phyloP scores from a whole-genome alignment of 2,888 invertebrate genomes.

The Ichneumoninae sp. region DNA sequence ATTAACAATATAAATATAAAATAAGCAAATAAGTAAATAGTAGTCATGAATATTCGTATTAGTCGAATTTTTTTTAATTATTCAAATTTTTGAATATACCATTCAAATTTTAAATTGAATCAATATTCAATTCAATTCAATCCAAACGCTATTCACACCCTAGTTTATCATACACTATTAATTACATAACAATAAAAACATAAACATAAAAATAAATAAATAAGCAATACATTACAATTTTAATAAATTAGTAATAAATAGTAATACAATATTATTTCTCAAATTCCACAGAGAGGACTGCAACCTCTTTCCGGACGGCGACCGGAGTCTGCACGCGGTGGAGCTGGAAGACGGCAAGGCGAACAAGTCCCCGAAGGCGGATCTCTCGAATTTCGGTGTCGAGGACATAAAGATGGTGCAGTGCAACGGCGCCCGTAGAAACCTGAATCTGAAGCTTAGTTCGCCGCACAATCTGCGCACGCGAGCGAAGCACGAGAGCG shows the following conservation, averaged over 20 bases:
- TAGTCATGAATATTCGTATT: too few species aligned
- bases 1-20: neutral
- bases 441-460: constrained; percentile 78
- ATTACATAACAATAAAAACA: too few species aligned
- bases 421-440: constrained; percentile 81
- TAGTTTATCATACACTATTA: too few species aligned
- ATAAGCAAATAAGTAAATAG: too few species aligned
- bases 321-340: constrained; percentile 76
- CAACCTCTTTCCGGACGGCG: constrained; percentile 78
- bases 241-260: neutral
- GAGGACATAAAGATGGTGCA: constrained; percentile 82
- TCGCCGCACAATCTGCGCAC: constrained; percentile 82
- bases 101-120: too few species aligned
- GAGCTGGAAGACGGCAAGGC: constrained; percentile 75
- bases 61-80: too few species aligned
- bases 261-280: constrained; percentile 15
- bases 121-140: too few species aligned
- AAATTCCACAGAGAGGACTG: constrained; percentile 77
- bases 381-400: constrained; percentile 74
- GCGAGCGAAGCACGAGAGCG: constrained; percentile 82
- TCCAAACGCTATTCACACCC: too few species aligned
- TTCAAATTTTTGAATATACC: too few species aligned
- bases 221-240: too few species aligned
- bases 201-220: neutral
- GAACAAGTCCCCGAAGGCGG: constrained; percentile 73